Percentiles rank a stretch among this genome's conserved stretches.
phyloP scores from a whole-genome alignment of 1,140 invertebrate genomes.

The Phortica variegata region DNA sequence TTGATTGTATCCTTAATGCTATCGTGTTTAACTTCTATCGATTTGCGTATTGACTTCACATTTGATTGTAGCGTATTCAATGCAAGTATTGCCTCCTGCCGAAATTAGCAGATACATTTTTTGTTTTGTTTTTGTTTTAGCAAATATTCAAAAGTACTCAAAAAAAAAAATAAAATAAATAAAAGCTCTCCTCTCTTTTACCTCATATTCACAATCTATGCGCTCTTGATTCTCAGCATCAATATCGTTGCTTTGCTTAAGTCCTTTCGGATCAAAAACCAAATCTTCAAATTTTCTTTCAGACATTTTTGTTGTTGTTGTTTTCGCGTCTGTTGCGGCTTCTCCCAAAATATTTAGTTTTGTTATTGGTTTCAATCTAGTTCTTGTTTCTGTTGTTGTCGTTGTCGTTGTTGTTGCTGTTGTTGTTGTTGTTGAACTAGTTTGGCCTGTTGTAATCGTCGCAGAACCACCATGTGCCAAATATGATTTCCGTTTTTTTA shows the following conservation, averaged over 20 bases:
- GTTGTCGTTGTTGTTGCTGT: too few relatives aligned
- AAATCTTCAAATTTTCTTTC: conserved; percentile 23
- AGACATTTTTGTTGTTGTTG: neutral
- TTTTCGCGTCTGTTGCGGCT: too few relatives aligned
- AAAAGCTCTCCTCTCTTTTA: conserved; percentile 18
- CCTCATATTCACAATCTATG: neutral
- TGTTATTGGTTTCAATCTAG: too few relatives aligned
- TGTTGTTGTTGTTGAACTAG: too few relatives aligned
- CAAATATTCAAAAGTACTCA: neutral
- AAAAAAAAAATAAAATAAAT: neutral
- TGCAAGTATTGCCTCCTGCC: conserved; percentile 67
- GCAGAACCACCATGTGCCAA: too few relatives aligned
- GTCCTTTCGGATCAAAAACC: conserved; percentile 19
- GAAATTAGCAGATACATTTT: too few relatives aligned
- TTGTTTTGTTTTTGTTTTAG: too few relatives aligned
- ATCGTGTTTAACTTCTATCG: conserved; percentile 48
- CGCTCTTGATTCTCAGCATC: neutral
- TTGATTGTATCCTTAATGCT: conserved; percentile 58
- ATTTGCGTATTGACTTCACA: conserved; percentile 61
- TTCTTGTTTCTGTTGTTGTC: too few relatives aligned
- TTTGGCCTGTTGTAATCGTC: too few relatives aligned
- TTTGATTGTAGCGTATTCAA: conserved; percentile 74
- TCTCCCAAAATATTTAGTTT: too few relatives aligned
- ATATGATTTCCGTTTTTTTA: too few relatives aligned
- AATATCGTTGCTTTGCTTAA: neutral